Conservation (phyloP, 2,888 invertebrate species). For the Plusia festucae region DNA sequence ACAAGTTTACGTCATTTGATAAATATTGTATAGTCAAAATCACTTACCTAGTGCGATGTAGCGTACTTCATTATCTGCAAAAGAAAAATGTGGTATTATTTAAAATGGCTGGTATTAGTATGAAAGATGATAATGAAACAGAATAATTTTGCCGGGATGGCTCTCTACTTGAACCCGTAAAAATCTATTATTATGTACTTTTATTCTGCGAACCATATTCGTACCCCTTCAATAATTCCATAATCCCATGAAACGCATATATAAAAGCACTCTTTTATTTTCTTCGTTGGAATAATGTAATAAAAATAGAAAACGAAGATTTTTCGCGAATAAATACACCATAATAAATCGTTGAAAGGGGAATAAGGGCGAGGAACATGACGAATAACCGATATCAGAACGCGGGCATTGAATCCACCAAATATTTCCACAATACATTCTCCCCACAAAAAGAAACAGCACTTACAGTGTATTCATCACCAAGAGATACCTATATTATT, state of each 20-base stretch:
- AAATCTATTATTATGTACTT: no score
- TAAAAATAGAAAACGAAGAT: conserved; percentile 32
- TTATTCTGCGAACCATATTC: neutral
- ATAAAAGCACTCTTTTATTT: conserved; percentile 9
- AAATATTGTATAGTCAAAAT: neutral
- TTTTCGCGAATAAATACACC: conserved; percentile 24
- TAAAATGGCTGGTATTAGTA: no score
- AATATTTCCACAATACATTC: conserved; percentile 31
- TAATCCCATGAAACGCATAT: conserved; percentile 4
- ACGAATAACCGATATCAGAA: conserved; percentile 19
- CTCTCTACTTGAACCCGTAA: no score
- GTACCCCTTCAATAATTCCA: neutral
- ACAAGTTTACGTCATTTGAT: conserved; percentile 33
- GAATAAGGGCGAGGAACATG: conserved; percentile 18
- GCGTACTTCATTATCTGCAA: conserved; percentile 38
- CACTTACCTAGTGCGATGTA: conserved; percentile 44
- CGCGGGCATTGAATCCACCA: conserved; percentile 26
- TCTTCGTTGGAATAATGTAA: conserved; percentile 20
- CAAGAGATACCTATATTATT: no score
- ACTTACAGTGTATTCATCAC: no score
- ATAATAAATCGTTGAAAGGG: conserved; percentile 34
- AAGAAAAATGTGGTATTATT: conserved; percentile 4
- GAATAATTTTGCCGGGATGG: no score
- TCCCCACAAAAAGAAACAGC: conserved; percentile 21
- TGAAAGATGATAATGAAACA: no score